Evolutionary conservation across 2,113 vertebrate species (phyloP).

Genomic region (Ophthalmolycus amberensis): DNA sequence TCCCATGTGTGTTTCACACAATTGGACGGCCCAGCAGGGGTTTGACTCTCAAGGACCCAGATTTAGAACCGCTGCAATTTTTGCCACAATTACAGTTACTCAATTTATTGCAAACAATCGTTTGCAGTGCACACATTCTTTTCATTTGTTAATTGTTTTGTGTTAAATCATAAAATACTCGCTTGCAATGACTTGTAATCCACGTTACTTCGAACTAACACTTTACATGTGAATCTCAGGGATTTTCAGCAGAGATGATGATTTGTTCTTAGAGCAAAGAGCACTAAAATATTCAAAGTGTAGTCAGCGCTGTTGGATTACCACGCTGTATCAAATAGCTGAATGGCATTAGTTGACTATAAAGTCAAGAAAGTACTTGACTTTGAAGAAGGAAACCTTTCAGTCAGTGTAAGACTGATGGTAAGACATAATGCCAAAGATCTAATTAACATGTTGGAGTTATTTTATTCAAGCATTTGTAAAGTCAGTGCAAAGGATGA

Average conservation of each 20-base stretch:
- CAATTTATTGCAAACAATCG: neutral
- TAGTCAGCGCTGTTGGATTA: neutral
- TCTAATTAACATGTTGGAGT: neutral
- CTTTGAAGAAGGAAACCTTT: neutral
- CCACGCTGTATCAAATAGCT: neutral
- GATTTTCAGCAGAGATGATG: neutral
- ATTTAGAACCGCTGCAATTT: neutral
- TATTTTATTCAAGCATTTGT: neutral
- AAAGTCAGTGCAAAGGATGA: neutral
- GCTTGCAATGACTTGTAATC: neutral
- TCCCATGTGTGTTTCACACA: neutral
- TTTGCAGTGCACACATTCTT: neutral
- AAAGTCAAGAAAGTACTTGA: neutral
- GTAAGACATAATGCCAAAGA: too few species aligned
- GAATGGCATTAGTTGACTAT: neutral
- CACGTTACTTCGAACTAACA: neutral
- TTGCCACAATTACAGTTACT: neutral
- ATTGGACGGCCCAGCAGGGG: neutral
- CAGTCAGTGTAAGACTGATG: neutral
- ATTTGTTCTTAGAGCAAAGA: neutral
- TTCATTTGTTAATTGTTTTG: neutral
- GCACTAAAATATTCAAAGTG: neutral
- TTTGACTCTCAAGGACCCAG: neutral
- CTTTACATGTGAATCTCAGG: neutral
- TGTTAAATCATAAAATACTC: neutral